These are phyloP conservation scores for Tupiocoris notatus DNA, from an alignment of 2,888 invertebrate genomes.

Conservation along the genomic window DNA sequence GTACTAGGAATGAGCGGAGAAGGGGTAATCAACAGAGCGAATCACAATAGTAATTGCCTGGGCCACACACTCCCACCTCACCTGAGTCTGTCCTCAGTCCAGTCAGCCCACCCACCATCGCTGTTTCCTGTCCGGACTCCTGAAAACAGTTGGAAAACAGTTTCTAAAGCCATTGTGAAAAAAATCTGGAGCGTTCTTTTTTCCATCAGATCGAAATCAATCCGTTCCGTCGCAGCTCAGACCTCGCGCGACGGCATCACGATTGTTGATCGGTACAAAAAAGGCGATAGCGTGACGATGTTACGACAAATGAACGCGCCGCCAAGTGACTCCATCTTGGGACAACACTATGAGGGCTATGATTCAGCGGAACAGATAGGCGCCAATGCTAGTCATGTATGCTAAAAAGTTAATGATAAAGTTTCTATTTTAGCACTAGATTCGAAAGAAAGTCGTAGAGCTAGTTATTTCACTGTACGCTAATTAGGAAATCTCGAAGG, in stretches of 20 bases:
- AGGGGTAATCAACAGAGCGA: conserved; percentile 29
- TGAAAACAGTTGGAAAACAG: no score
- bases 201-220: background rate
- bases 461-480: no score
- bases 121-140: background rate
- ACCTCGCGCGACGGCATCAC: background rate
- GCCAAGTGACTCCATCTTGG: background rate
- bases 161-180: background rate
- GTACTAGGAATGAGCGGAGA: background rate
- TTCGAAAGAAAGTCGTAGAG: no score
- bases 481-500: no score
- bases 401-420: no score
- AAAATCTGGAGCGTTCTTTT: background rate
- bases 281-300: background rate
- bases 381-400: no score
- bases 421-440: no score
- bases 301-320: background rate
- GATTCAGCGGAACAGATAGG: no score
- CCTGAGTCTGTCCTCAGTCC: background rate
- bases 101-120: background rate
- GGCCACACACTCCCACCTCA: background rate
- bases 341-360: no score
- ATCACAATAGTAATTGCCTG: conserved; percentile 26
- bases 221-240: background rate
- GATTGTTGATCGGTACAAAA: background rate